These are phyloP conservation scores for Piaya cayana DNA, from an alignment of 2,113 vertebrate genomes.

Conservation along the genomic window DNA sequence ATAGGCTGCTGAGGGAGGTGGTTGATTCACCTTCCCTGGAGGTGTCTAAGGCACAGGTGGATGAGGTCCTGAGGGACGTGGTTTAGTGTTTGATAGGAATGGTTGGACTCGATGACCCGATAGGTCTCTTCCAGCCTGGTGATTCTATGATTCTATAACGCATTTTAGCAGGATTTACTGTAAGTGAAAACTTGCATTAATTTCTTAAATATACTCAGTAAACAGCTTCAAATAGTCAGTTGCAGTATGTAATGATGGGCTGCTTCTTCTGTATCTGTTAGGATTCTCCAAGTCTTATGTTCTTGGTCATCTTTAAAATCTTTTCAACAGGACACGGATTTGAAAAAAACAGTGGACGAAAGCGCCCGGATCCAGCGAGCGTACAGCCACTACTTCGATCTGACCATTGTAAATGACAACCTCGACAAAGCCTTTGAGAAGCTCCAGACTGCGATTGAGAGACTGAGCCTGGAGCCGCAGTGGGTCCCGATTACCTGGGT, in stretches of 20 bases:
- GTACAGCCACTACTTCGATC: constrained; percentile 97
- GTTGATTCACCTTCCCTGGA: too few relatives aligned
- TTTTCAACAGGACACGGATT: constrained; percentile 87
- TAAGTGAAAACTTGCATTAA: neutral
- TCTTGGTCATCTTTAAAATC: neutral
- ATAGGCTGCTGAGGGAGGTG: too few relatives aligned
- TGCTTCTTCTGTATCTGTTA: neutral
- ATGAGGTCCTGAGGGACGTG: too few relatives aligned
- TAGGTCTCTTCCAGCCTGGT: too few relatives aligned
- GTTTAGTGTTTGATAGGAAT: too few relatives aligned
- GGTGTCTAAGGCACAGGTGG: too few relatives aligned
- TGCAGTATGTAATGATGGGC: neutral
- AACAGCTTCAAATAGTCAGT: neutral
- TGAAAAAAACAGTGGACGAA: constrained; percentile 98
- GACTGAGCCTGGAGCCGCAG: constrained; percentile 87
- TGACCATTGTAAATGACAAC: constrained; percentile 95
- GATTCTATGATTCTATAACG: too few relatives aligned
- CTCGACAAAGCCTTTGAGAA: constrained; percentile 97
- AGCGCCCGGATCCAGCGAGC: constrained; percentile 92
- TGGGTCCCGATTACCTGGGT: constrained; percentile 99
- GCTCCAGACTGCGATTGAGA: constrained; percentile 89
- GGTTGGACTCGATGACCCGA: too few relatives aligned
- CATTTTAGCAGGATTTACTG: neutral
- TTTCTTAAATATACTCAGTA: neutral
- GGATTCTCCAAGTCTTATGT: neutral